Evolutionary conservation across 1,140 invertebrate species (phyloP).

Genomic region (Heliconius himera): DNA sequence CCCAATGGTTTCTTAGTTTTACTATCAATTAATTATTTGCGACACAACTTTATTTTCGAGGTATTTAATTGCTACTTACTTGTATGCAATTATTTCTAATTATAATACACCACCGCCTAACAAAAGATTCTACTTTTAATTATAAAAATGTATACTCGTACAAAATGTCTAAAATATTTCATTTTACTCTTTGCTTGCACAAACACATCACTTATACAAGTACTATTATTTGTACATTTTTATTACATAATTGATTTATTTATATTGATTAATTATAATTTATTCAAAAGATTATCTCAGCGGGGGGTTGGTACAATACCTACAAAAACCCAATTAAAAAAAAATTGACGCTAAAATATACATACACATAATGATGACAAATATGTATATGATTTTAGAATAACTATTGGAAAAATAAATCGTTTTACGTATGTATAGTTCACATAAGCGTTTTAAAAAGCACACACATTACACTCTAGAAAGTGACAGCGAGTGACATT

Average conservation of each 20-base stretch:
- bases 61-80: too few species aligned
- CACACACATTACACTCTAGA: background rate
- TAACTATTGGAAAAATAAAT: background rate
- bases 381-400: background rate
- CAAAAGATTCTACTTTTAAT: too few species aligned
- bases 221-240: background rate
- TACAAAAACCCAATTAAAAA: background rate
- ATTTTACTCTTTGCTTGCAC: background rate
- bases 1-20: too few species aligned
- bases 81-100: too few species aligned
- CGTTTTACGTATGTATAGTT: background rate
- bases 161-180: too few species aligned
- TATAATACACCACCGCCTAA: too few species aligned
- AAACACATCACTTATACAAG: background rate
- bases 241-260: background rate
- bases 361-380: background rate
- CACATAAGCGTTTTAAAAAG: background rate
- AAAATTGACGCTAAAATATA: background rate
- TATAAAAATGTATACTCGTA: too few species aligned
- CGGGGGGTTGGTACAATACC: background rate
- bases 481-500: conserved; percentile 11
- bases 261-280: background rate
- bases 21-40: too few species aligned
- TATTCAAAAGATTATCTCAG: background rate
- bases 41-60: too few species aligned